Evolutionary conservation across 2,888 invertebrate genomes (phyloP).

Genomic region (Andrena trimmerana): DNA sequence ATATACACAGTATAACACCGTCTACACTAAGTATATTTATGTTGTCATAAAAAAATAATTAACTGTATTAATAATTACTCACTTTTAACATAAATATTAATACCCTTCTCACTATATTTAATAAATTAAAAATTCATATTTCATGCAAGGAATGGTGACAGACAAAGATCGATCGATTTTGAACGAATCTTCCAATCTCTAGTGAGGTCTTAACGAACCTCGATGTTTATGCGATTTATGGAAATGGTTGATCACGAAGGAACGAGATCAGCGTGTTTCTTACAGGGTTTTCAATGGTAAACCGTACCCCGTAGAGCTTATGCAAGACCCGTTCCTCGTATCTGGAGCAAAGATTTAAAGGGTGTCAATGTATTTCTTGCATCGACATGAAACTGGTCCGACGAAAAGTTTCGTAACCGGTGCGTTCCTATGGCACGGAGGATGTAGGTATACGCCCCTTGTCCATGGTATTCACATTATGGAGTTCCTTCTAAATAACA

Average conservation of each 20-base stretch:
- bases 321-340: constrained; percentile 42
- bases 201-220: neutral
- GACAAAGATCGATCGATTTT: neutral
- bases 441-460: constrained; percentile 4
- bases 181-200: neutral
- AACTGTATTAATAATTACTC: no score
- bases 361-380: constrained; percentile 48
- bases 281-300: constrained; percentile 45
- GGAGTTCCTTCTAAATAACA: neutral
- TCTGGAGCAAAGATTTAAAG: constrained; percentile 55
- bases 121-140: no score
- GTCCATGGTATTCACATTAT: neutral
- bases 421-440: neutral
- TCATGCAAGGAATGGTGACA: no score
- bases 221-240: constrained; percentile 43
- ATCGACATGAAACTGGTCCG: constrained; percentile 37
- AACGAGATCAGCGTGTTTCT: constrained; percentile 46
- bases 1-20: no score
- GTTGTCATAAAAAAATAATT: no score
- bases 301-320: constrained; percentile 44
- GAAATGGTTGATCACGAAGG: constrained; percentile 48
- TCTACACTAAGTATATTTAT: no score
- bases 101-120: no score
- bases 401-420: constrained; percentile 40
- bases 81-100: no score